Conservation (phyloP, 2,113 vertebrate species). For the Burhinus bistriatus region DNA sequence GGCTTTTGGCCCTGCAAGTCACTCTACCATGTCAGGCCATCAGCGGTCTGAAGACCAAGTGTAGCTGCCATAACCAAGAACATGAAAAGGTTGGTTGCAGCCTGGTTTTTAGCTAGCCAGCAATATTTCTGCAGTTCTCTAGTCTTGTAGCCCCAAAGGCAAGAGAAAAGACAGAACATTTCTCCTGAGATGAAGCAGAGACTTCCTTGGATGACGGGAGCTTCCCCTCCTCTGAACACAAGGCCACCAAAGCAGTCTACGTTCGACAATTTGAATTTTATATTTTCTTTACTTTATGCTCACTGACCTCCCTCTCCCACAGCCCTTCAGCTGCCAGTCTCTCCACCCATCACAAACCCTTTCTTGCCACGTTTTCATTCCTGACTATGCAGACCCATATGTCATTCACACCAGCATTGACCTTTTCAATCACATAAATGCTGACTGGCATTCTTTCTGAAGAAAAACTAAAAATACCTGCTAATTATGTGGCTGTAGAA, state of each 20-base stretch:
- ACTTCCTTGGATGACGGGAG: accelerated
- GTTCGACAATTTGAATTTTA: not conserved
- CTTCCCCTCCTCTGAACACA: not conserved
- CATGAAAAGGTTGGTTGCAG: not conserved
- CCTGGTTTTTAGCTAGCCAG: not conserved
- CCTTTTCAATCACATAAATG: not conserved
- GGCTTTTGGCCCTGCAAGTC: not conserved
- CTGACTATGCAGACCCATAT: not conserved
- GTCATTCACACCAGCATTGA: not conserved
- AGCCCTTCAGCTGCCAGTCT: not conserved
- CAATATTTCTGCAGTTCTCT: not conserved
- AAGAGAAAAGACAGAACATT: not conserved
- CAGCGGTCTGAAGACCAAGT: not conserved
- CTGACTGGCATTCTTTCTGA: not conserved
- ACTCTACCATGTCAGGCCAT: not conserved
- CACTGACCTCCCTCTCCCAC: not conserved
- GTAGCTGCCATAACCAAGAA: not conserved
- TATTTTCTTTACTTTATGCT: not conserved
- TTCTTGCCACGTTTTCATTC: not conserved
- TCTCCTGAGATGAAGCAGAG: not conserved
- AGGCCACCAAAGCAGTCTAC: not conserved
- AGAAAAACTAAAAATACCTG: not conserved
- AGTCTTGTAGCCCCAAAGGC: not conserved
- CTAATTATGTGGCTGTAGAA: not conserved
- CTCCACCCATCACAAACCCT: not conserved